Evolutionary conservation across 1,140 invertebrate genomes (phyloP).

Genomic region (Temnothorax longispinosus): DNA sequence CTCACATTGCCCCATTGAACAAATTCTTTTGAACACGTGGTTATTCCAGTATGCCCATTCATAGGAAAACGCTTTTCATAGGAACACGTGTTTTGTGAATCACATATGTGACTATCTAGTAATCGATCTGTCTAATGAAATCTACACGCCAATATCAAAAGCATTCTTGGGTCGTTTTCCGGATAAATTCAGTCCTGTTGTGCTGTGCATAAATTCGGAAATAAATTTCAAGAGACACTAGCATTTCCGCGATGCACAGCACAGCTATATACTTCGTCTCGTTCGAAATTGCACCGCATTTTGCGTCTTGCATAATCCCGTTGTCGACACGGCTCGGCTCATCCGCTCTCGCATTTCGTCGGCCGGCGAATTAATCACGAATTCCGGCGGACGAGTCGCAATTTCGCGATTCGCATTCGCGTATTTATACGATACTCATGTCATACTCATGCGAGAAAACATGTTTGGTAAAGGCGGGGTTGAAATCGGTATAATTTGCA

Average conservation of each 20-base stretch:
- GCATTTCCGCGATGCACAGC: not conserved
- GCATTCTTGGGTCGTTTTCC: not conserved
- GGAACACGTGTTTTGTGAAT: constrained; percentile 65
- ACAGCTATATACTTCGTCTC: not conserved
- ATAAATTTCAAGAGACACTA: constrained; percentile 26
- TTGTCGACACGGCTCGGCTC: constrained; percentile 1
- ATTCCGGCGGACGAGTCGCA: constrained; percentile 14
- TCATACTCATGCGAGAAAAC: not conserved
- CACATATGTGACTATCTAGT: constrained; percentile 26
- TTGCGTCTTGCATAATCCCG: constrained; percentile 45
- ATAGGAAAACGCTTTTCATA: constrained; percentile 46
- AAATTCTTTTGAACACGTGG: not conserved
- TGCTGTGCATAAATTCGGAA: not conserved
- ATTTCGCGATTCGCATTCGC: not conserved
- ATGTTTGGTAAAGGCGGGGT: not conserved
- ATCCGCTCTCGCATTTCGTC: constrained; percentile 39
- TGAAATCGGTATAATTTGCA: not conserved
- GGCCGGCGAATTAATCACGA: constrained; percentile 43
- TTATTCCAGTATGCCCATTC: constrained; percentile 48
- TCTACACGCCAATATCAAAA: not conserved
- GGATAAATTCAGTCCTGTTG: not conserved
- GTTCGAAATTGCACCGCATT: constrained; percentile 32
- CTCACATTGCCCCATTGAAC: not conserved
- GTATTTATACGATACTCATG: constrained; percentile 19
- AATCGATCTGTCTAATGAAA: constrained; percentile 57